Base-by-base conservation (phyloP, 2,888 invertebrate species). In the Dryocosmus kuriphilus region DNA sequence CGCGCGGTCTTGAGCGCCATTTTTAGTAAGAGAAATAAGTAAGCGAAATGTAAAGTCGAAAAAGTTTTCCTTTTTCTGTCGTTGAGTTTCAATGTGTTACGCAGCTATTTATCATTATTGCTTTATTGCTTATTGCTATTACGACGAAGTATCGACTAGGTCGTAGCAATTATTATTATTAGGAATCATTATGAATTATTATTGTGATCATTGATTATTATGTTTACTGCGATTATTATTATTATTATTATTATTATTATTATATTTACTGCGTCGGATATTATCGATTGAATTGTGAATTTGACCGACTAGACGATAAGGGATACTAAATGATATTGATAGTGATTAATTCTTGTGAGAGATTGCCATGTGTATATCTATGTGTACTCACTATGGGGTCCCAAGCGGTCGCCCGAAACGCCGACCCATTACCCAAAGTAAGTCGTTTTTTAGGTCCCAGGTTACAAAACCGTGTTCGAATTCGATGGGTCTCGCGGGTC, bases 331-430 rank as follows among this genome's bases (percentile, higher is more conserved):
- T 89, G 88, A 90, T 89, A 90, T 90, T 85, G 89, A 90, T 90
- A 90, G 90, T 86, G 89, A 90, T 87, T 90, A 90, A 90, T 90
- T 90, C 89, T 90, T 90, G 90, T 90, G 90, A 90, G 90, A 90
- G 89, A 90, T 90, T 90, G 90, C 90, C 90, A 90, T 90, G 90
- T 90, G 90, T 90, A 90, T 90, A 90, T 90, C 90, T 90, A 90
- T 90, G 90, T 90, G 89, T 90, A 90, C 88, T 90, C 90, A 89
- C 90, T 90, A 89, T 86, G 88, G 89, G 85, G 86, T 86, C 86
- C 88, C 87, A 88, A 85, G 85, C 88, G 89, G 87, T 87, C 83
- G 86, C 89, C 89, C 89, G 86, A 88, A 90, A 89, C 89, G 90
- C 89, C 89, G 89, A 86, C 88, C 86, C 89, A 79, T 84, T 80